These are phyloP conservation scores for Idaea dimidiata DNA, from an alignment of 2,888 invertebrate species.

Conservation along the genomic window DNA sequence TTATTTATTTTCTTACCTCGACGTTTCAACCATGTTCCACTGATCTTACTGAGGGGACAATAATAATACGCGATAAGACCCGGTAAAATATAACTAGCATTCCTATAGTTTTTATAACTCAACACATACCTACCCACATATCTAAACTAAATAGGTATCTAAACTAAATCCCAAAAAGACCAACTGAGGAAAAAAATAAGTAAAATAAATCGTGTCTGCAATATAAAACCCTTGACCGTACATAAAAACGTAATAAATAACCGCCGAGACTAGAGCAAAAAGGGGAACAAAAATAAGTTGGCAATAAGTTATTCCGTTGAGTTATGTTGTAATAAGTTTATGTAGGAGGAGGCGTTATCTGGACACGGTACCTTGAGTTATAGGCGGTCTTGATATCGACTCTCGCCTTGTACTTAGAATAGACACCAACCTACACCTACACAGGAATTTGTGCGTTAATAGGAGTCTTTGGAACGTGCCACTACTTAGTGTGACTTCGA, in stretches of 20 bases:
- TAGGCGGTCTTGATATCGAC: constrained; percentile 9
- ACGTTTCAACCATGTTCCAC: no score
- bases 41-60: no score
- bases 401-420: neutral
- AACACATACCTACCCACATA: no score
- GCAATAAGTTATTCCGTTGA: constrained; percentile 73
- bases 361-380: constrained; percentile 16
- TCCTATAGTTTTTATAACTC: no score
- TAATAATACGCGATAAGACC: no score
- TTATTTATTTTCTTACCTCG: no score
- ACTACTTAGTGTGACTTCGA: neutral
- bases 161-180: no score
- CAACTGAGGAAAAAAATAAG: neutral
- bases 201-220: neutral
- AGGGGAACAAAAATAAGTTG: constrained; percentile 63
- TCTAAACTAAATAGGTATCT: no score
- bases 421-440: neutral
- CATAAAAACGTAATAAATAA: constrained; percentile 34
- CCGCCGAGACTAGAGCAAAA: constrained; percentile 49
- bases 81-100: no score
- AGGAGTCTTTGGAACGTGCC: neutral
- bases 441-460: neutral
- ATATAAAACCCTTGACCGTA: constrained; percentile 4
- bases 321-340: constrained; percentile 71
- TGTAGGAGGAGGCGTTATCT: constrained; percentile 54